phyloP scores from a whole-genome alignment of 2,888 invertebrate species.

The Eledona agricola region DNA sequence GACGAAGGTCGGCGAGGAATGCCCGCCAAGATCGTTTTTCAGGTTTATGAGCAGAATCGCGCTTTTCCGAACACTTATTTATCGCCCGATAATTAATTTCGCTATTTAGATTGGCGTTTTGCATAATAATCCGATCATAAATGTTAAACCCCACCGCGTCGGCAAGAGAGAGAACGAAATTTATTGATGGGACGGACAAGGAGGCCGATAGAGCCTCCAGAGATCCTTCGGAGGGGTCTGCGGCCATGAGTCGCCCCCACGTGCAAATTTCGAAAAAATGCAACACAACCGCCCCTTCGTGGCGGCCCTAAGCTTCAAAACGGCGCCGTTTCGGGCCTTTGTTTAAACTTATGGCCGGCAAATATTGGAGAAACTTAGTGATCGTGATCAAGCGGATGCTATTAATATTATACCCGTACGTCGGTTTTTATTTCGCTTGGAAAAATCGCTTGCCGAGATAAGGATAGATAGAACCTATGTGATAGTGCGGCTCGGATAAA shows the following conservation, averaged over 20 bases:
- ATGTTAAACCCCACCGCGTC: slow-evolving; percentile 19
- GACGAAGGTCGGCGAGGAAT: not conserved
- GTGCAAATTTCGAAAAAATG: slow-evolving; percentile 20
- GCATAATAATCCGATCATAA: slow-evolving; percentile 30
- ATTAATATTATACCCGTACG: slow-evolving; percentile 32
- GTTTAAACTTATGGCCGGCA: slow-evolving; percentile 30
- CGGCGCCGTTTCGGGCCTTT: slow-evolving; percentile 16
- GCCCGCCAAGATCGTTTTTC: too few relatives aligned
- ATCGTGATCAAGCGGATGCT: slow-evolving; percentile 33
- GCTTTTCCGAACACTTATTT: slow-evolving; percentile 19
- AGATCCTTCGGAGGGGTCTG: slow-evolving; percentile 12
- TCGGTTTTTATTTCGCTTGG: slow-evolving; percentile 31
- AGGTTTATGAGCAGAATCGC: slow-evolving; percentile 15
- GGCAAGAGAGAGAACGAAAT: slow-evolving; percentile 17
- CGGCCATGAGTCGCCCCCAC: slow-evolving; percentile 5
- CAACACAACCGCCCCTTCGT: slow-evolving; percentile 3
- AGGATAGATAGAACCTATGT: slow-evolving; percentile 30
- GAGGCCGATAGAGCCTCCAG: slow-evolving; percentile 5
- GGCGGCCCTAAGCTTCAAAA: slow-evolving; percentile 7
- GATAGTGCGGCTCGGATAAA: slow-evolving; percentile 18
- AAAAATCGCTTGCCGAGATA: slow-evolving; percentile 24
- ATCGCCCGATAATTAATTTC: slow-evolving; percentile 24
- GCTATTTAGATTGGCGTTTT: slow-evolving; percentile 25
- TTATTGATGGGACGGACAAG: slow-evolving; percentile 23
- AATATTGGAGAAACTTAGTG: slow-evolving; percentile 34